These are phyloP conservation scores for Campoplex nolae DNA, from an alignment of 2,888 invertebrate species.

Conservation along the genomic window DNA sequence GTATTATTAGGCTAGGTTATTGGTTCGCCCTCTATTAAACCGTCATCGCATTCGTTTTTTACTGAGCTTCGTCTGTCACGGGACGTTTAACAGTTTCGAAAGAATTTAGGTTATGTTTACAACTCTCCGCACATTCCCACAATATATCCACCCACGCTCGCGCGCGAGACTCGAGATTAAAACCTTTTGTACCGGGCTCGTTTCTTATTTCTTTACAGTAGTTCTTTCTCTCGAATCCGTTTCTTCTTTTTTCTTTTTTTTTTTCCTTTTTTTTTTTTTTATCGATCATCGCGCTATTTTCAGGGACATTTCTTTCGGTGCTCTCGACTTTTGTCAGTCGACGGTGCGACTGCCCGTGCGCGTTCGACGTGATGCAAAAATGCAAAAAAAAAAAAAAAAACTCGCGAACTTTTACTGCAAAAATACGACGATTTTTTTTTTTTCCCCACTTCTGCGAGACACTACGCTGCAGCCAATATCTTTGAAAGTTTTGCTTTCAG, in stretches of 20 bases:
- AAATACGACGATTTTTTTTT: too few relatives aligned
- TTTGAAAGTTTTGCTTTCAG: too few relatives aligned
- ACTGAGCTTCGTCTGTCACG: slow-evolving; percentile 44
- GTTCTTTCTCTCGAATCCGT: not conserved
- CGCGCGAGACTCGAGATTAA: not conserved
- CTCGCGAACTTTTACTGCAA: too few relatives aligned
- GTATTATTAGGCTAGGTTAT: slow-evolving; percentile 79
- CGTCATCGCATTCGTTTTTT: slow-evolving; percentile 1
- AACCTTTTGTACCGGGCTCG: slow-evolving; percentile 5
- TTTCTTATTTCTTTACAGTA: not conserved
- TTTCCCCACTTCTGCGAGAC: too few relatives aligned
- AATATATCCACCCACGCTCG: not conserved
- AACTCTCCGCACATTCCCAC: slow-evolving; percentile 49
- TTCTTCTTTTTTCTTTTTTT: not conserved
- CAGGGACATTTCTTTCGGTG: not conserved
- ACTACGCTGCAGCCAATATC: too few relatives aligned
- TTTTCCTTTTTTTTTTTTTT: not conserved
- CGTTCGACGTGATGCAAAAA: not conserved
- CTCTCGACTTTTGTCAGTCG: not conserved
- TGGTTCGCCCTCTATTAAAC: slow-evolving; percentile 63
- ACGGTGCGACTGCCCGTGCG: not conserved
- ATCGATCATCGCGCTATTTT: slow-evolving; percentile 1
- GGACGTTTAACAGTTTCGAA: slow-evolving; percentile 33
- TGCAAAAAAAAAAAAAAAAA: too few relatives aligned
- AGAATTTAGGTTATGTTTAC: slow-evolving; percentile 80